Conservation (phyloP, 2,888 invertebrate species). For the Drosophila mimica region DNA sequence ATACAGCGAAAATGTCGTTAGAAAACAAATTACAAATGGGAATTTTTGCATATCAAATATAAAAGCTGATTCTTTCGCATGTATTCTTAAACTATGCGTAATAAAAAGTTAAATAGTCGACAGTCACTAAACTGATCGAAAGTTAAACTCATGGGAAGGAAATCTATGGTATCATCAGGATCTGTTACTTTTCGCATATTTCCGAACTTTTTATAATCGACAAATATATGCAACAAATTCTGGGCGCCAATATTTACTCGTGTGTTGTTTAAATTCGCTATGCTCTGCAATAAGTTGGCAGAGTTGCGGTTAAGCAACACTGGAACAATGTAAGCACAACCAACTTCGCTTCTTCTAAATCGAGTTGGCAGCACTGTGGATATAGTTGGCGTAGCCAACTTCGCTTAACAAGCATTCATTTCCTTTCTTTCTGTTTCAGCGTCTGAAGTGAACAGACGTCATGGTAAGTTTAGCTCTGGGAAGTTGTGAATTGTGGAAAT, state of each 20-base stretch:
- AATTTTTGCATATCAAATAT: too few species aligned
- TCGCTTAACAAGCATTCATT: conserved; percentile 32
- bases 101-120: too few species aligned
- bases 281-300: conserved; percentile 16
- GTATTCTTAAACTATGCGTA: too few species aligned
- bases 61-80: too few species aligned
- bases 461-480: conserved; percentile 73
- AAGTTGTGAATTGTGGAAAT: background rate
- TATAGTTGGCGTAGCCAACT: conserved; percentile 52
- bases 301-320: background rate
- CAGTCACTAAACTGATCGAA: too few species aligned
- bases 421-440: conserved; percentile 82
- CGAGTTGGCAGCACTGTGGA: conserved; percentile 6
- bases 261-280: conserved; percentile 30
- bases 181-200: conserved; percentile 74
- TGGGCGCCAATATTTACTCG: conserved; percentile 35
- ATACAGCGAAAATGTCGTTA: too few species aligned
- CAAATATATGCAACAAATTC: conserved; percentile 4
- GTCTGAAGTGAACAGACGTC: conserved; percentile 77
- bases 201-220: conserved; percentile 22
- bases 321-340: background rate
- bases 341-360: conserved; percentile 11
- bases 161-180: conserved; percentile 83
- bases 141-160: too few species aligned
- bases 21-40: too few species aligned